phyloP scores from a whole-genome alignment of 2,797 vertebrate species.

The Anabacerthia variegaticeps region DNA sequence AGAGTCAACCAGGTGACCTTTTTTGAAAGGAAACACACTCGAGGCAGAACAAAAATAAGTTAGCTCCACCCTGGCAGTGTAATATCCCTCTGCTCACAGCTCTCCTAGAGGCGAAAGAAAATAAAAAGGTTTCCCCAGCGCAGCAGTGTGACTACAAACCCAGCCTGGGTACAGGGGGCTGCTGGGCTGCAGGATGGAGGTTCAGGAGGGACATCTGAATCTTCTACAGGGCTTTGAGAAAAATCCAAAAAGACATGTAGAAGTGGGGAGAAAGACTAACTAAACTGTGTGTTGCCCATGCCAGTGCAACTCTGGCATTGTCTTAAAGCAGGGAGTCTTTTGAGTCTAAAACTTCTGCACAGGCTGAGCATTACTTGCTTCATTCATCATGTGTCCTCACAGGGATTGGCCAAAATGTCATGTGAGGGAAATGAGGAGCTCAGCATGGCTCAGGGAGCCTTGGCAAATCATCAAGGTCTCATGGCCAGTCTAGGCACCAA shows the following conservation, averaged over 20 bases:
- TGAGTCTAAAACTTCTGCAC: neutral
- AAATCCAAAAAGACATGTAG: rapidly evolving
- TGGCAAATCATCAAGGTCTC: neutral
- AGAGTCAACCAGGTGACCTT: neutral
- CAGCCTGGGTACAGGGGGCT: neutral
- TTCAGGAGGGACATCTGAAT: neutral
- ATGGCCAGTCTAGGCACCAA: neutral
- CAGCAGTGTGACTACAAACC: neutral
- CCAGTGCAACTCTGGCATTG: neutral
- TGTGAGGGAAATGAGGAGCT: neutral
- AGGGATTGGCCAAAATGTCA: neutral
- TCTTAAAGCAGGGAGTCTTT: neutral
- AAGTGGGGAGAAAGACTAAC: neutral
- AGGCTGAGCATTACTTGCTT: neutral
- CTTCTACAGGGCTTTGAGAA: rapidly evolving
- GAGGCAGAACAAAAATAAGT: neutral
- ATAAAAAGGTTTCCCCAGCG: neutral
- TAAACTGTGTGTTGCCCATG: neutral
- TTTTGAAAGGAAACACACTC: slow-evolving; percentile 10
- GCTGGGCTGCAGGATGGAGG: neutral
- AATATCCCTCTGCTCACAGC: neutral
- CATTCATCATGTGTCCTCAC: neutral
- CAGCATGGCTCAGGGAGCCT: neutral
- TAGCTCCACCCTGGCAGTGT: neutral
- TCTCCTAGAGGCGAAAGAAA: neutral